Conservation (phyloP, 2,113 vertebrate genomes). For the Ophiodon elongatus region DNA sequence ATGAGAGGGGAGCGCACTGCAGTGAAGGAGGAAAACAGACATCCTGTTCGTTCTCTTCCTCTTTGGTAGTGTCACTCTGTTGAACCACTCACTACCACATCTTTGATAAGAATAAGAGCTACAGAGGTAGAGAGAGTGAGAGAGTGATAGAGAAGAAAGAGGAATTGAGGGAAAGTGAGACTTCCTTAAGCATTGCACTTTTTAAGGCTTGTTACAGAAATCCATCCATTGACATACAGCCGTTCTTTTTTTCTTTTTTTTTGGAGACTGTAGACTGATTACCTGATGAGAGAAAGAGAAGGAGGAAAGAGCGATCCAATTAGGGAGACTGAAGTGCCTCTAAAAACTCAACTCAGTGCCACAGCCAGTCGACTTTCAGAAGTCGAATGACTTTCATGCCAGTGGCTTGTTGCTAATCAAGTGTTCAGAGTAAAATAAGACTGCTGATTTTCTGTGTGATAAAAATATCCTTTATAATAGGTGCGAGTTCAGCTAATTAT, state of each 20-base stretch:
- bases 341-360: constrained; percentile 53
- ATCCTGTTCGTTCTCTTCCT: constrained; percentile 35
- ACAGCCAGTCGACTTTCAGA: constrained; percentile 42
- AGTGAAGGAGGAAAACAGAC: constrained; percentile 38
- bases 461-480: constrained; percentile 38
- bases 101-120: constrained; percentile 53
- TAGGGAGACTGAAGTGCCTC: constrained; percentile 64
- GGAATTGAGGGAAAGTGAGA: constrained; percentile 42
- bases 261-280: constrained; percentile 55
- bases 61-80: constrained; percentile 49
- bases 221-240: constrained; percentile 45
- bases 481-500: constrained; percentile 54
- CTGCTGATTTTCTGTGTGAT: constrained; percentile 35
- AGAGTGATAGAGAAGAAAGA: constrained; percentile 18
- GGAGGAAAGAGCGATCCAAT: constrained; percentile 59
- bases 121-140: constrained; percentile 26
- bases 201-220: constrained; percentile 57
- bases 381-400: constrained; percentile 41
- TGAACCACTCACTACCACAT: constrained; percentile 41
- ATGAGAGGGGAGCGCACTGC: constrained; percentile 3
- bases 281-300: constrained; percentile 57
- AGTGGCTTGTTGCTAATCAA: constrained; percentile 36
- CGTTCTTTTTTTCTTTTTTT: not conserved
- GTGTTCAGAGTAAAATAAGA: constrained; percentile 38
- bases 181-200: constrained; percentile 47